Conservation (phyloP, 2,888 invertebrate species). For the Oscheius sp. region DNA sequence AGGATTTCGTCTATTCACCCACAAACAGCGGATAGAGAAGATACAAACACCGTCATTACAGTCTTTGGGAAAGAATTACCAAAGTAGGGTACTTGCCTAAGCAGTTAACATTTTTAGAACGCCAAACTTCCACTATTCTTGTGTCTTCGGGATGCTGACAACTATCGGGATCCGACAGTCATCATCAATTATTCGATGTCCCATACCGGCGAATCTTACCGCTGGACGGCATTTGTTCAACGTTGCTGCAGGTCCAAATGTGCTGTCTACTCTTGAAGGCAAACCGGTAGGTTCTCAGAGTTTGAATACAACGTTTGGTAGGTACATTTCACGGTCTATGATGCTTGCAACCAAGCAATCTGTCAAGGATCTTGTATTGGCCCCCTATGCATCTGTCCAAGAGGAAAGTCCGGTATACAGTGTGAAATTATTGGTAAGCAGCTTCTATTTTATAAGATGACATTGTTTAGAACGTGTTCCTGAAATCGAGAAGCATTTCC, state of each 20-base stretch:
- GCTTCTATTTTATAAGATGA: background rate
- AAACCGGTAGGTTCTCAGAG: conserved; percentile 15
- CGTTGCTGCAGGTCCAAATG: conserved; percentile 34
- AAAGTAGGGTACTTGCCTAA: conserved; percentile 6
- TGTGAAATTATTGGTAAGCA: conserved; percentile 47
- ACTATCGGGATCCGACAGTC: conserved; percentile 46
- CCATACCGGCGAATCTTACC: conserved; percentile 52
- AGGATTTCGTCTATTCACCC: conserved; percentile 50
- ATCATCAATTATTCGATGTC: conserved; percentile 45
- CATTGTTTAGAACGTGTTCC: conserved; percentile 43
- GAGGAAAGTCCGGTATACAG: conserved; percentile 52
- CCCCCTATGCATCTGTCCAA: conserved; percentile 63
- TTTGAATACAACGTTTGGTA: conserved; percentile 32
- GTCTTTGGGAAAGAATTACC: conserved; percentile 50
- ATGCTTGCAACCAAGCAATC: conserved; percentile 50
- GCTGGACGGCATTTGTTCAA: conserved; percentile 54
- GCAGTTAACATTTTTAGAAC: conserved; percentile 39
- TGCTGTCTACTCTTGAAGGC: conserved; percentile 13
- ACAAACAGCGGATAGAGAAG: conserved; percentile 47
- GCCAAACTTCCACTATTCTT: conserved; percentile 44
- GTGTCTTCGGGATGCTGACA: conserved; percentile 50
- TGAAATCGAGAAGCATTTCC: conserved; percentile 46
- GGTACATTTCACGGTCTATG: conserved; percentile 65
- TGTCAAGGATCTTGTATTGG: conserved; percentile 65
- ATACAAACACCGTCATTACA: conserved; percentile 48